Base-by-base conservation (phyloP, 2,797 vertebrate species). In the Aulostomus chinensis region DNA sequence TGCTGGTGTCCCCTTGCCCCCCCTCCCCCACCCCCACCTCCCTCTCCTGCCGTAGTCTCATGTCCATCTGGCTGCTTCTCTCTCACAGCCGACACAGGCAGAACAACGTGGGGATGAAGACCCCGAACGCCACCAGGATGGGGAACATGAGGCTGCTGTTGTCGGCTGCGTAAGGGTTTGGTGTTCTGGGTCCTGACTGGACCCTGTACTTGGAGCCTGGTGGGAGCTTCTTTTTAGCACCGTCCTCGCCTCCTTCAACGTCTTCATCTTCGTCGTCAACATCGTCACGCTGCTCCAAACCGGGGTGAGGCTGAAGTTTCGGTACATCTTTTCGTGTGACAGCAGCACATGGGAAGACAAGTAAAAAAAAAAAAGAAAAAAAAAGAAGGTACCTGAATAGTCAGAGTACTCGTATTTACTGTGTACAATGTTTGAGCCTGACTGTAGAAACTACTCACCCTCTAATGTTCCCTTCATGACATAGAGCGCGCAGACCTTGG, bases 131-230 rank as follows among this genome's bases (percentile, higher is more conserved):
- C 91, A 99, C 96, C 21, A 99, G 86, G 76, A 98, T 98, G 69
- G 97, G 97, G 67, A 98, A 99, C 97, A 98, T 99, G 78, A 98
- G 92, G 93, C 97, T 99, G 94, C 97, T 98, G 93, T 99, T 99
- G 93, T 99, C 97, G 1, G 96, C 94, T 42, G 97, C 96, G 26
- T 99, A 98, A 1, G 96, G 97, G 85, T 98, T 98, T 37, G 97
- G 97, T 34, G 95, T 98, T 77, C 97, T 91, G 15, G 96, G 96
- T 28, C 97, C 97, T 0, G 97, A 99, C 75, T 95, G 96, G 80
- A 99, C 94, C 58, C 92, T 91, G 85, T 91, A 87, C 88, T 98
- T 98, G 65, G 91, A 90, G 67, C 88, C 75, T 34, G 92, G 54
- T n/a, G 92, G 89, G 68, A 90, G 73, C 57, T 91, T 91, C 78